phyloP scores from a whole-genome alignment of 2,113 vertebrate genomes.

The Corynorhinus townsendii region DNA sequence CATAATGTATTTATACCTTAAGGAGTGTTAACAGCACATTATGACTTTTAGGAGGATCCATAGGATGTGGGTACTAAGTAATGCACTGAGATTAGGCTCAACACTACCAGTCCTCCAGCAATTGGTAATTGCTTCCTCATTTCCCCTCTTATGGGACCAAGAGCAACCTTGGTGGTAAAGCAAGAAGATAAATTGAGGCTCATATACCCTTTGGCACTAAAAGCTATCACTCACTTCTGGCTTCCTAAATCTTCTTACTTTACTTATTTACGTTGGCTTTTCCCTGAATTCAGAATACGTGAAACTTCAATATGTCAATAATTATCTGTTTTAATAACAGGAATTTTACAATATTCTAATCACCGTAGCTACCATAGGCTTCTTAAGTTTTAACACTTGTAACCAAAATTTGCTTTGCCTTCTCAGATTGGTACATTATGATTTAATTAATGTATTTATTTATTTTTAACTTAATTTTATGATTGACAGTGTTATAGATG shows the following conservation, averaged over 20 bases:
- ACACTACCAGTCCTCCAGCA: not conserved
- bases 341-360: not conserved
- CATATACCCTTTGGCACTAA: not conserved
- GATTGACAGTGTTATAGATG: no score
- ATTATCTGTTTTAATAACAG: not conserved
- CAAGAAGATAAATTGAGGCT: not conserved
- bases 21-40: not conserved
- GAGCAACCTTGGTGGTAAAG: not conserved
- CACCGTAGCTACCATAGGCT: not conserved
- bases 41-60: not conserved
- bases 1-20: not conserved
- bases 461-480: no score
- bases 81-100: not conserved
- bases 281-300: not conserved
- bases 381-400: not conserved
- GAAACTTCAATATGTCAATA: not conserved
- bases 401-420: not conserved
- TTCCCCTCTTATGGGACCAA: fast-evolving
- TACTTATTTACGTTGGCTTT: not conserved
- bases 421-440: not conserved
- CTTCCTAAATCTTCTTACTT: not conserved
- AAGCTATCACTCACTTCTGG: not conserved
- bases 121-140: not conserved
- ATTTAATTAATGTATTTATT: no score
- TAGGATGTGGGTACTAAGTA: not conserved